Evolutionary conservation across 2,113 vertebrate species (phyloP), one percentile per base, ranked within the genome.

Genomic region (Protomyctophum bolini): DNA sequence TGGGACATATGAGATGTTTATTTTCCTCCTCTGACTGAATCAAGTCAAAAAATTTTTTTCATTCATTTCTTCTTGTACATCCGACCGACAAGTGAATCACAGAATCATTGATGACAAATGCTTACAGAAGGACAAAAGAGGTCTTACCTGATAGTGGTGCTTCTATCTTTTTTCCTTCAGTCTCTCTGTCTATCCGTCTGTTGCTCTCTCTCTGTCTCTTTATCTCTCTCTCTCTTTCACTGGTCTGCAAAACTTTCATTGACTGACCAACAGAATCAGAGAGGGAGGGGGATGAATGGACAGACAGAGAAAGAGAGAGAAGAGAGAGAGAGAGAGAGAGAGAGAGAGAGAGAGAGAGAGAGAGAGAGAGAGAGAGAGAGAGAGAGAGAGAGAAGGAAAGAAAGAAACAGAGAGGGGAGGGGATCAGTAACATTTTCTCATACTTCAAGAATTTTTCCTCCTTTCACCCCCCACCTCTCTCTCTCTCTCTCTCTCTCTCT

Each of bases 401-500:
- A 66, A 8, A 54, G 64, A 58, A 52, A 60, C 21, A 59, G 75
- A 81, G 80, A 77, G 82, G 76, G 79, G 85, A 81, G 85, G 79
- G 66, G 62, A 79, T 72, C 82, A 74, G 75, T 91, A 83, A 88
- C 82, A 76, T 91, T 90, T 88, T 80, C 87, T 93, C 91, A 93
- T 90, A 83, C 88, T 90, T 91, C 76, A 92, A 91, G 91, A 93
- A 93, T 93, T 90, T 88, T 70, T 80, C 88, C 83, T 84, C 86
- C 79, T 84, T 81, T 87, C 79, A 51, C 68, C 63, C 55, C 48
- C 48, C 72, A 54, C 68, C 63, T 62, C 62, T 70, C 73, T 72
- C 76, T 69, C 58, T 75, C 75, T 63, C 58, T 58, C 63, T 59
- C 61, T 51, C 55, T 56, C 73, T 77, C 68, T 65, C 15, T 60